Base-by-base conservation (phyloP, 2,113 vertebrate genomes). In the Oophaga pumilio region DNA sequence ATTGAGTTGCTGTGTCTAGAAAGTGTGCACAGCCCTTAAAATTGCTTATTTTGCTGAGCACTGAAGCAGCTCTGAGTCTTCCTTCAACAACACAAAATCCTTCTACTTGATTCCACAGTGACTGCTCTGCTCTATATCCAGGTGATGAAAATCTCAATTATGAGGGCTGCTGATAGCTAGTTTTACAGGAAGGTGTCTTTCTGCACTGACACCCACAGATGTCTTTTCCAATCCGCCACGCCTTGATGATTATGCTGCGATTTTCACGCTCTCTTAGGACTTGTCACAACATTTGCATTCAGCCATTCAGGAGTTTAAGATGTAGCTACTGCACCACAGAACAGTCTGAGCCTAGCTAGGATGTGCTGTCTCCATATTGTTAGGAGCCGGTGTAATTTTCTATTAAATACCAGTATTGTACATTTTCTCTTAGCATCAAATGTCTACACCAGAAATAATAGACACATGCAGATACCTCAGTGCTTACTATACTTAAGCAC, bases 61-160 rank as follows among this genome's bases (percentile, higher is more conserved):
- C 57, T 88, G 87, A 77, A 88, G 79, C 80, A 83, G 59, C 73
- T 83, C 79, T 62, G 86, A 68, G 28, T 74, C 79, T 82, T 76
- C 80, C 80, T 88, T 88, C 81, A 77, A 66, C 87, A 88, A 88
- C 73, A 88, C 66, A 26, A 88, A 88, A 88, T 88, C 87, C 81
- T 84, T 77, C 87, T 84, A 66, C 74, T 77, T 52, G 81, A 88
- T 88, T 88, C 87, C 50, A 14, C 86, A 33, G 49, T 56, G 57
- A 50, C 86, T 88, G 69, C 69, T 87, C 33, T 66, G 53, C 81
- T 82, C 66, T 66, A 57, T 77, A 77, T 83, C 57, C 81, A 88
- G 79, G 87, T 88, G 81, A 88, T 88, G 87, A 88, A 88, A 88
- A 88, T 88, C 87, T 88, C 87, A 77, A 84, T 88, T 88, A 84